Evolutionary conservation across 2,113 vertebrate species (phyloP).

Genomic region (Ardeotis arabs): DNA sequence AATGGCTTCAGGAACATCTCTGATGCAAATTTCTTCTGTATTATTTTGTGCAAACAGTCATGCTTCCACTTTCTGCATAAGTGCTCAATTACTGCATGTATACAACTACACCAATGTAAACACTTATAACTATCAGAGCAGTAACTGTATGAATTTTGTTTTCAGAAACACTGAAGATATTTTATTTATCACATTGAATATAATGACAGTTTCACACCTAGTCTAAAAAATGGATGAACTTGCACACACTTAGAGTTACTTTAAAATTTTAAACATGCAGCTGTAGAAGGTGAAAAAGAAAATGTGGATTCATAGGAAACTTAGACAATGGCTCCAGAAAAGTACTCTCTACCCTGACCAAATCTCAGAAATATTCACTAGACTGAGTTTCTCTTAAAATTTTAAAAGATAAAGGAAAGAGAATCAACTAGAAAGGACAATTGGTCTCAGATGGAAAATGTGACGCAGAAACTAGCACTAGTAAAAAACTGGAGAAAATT

Average conservation of each 20-base stretch:
- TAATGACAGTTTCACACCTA: not conserved
- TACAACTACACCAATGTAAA: not conserved
- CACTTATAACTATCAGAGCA: not conserved
- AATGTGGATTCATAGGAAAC: not conserved
- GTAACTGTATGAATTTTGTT: not conserved
- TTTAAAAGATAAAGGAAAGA: not conserved
- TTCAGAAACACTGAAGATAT: not conserved
- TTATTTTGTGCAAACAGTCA: not conserved
- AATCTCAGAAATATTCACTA: not conserved
- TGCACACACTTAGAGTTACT: accelerated
- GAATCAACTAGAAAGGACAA: not conserved
- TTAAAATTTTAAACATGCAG: not conserved
- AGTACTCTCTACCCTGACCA: not conserved
- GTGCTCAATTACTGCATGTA: not conserved
- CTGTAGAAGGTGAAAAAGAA: not conserved
- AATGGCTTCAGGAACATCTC: not conserved
- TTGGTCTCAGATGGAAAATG: not conserved
- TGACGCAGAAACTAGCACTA: not conserved
- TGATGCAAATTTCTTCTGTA: not conserved
- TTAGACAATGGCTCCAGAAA: not conserved
- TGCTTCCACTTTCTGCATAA: not conserved
- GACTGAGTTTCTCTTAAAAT: not conserved
- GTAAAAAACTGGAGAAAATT: not conserved
- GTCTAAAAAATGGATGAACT: not conserved
- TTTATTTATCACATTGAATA: not conserved